Evolutionary conservation across 2,113 vertebrate species (phyloP).

Genomic region (Catagonus wagneri): DNA sequence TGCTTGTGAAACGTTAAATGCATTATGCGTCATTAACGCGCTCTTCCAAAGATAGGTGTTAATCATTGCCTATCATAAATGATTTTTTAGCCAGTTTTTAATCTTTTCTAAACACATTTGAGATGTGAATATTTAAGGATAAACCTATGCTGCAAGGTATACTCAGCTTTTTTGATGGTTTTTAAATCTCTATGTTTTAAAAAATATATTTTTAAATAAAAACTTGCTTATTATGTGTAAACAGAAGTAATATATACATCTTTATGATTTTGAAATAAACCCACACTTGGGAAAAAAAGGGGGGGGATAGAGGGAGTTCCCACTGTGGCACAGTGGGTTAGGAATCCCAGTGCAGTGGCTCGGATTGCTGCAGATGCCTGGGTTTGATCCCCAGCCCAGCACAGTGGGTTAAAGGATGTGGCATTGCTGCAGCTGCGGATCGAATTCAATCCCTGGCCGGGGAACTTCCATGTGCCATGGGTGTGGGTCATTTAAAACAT

Average conservation of each 20-base stretch:
- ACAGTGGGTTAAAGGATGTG: too few relatives aligned
- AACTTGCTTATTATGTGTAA: slow-evolving; percentile 72
- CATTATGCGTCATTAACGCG: slow-evolving; percentile 6
- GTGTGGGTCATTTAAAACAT: too few relatives aligned
- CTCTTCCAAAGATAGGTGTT: slow-evolving; percentile 77
- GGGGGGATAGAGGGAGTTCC: too few relatives aligned
- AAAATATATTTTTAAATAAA: slow-evolving; percentile 53
- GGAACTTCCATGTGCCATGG: too few relatives aligned
- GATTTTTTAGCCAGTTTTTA: slow-evolving; percentile 68
- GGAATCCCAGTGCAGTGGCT: too few relatives aligned
- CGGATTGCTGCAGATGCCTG: too few relatives aligned
- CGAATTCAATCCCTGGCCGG: too few relatives aligned
- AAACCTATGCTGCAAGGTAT: slow-evolving; percentile 43
- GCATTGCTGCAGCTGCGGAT: too few relatives aligned
- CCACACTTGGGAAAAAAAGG: slow-evolving; percentile 57
- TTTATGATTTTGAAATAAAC: slow-evolving; percentile 83
- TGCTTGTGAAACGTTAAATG: slow-evolving; percentile 12
- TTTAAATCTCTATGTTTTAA: slow-evolving; percentile 71
- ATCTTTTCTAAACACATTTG: slow-evolving; percentile 57
- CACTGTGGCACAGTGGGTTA: too few relatives aligned
- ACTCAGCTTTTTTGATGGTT: slow-evolving; percentile 59
- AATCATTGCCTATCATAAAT: slow-evolving; percentile 64
- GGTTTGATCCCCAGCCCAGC: too few relatives aligned
- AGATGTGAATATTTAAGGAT: slow-evolving; percentile 66
- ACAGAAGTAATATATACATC: slow-evolving; percentile 83